Base-by-base conservation (phyloP, 2,113 vertebrate species). In the Anarhynchus alexandrinus region DNA sequence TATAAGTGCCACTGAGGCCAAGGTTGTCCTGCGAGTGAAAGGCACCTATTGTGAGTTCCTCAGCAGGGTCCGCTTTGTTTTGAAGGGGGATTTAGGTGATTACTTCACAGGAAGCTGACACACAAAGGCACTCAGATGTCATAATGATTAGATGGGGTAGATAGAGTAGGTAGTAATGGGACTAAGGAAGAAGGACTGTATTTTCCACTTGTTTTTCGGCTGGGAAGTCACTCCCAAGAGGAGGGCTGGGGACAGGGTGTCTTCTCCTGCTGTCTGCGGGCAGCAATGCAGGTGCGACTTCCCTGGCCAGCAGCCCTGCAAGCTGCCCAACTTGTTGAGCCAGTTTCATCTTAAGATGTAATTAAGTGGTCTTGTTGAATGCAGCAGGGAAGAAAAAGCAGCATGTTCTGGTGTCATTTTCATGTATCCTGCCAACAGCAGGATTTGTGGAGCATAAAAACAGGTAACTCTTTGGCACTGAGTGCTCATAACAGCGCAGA, bases 31-130 rank as follows among this genome's bases (percentile, higher is more conserved):
- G 87, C 0, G 29, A 81, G 82, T 95, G 95, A 97, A 97, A 96
- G 93, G 88, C 93, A 91, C 97, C 91, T 96, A 95, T 97, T 97
- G 93, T 94, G 82, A 93, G 93, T 66, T 93, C 91, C 96, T 94
- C 95, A 96, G 95, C 89, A 82, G 94, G 97, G 67, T 87, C 87
- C 2, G 51, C 87, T 97, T 93, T 95, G 93, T 92, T 95, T 90
- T 12, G 21, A 42, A 82, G 76, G 43, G 74, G 78, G 95, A 95
- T 96, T 93, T 91, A 95, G 87, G 94, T 89, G 87, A 93, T 93
- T 92, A 94, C 87, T 86, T 95, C 79, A 11, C 81, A 90, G 84
- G 96, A 96, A 93, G 91, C 93, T 97, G 96, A 92, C 93, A 85
- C 70, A 94, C 94, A 96, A 93, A 96, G 57, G 93, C 96, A 61